Percentiles rank a stretch among this genome's conserved stretches.
These are phyloP conservation scores for Apolygus lucorum DNA, from an alignment of 1,140 invertebrate genomes.

Conservation along the genomic window DNA sequence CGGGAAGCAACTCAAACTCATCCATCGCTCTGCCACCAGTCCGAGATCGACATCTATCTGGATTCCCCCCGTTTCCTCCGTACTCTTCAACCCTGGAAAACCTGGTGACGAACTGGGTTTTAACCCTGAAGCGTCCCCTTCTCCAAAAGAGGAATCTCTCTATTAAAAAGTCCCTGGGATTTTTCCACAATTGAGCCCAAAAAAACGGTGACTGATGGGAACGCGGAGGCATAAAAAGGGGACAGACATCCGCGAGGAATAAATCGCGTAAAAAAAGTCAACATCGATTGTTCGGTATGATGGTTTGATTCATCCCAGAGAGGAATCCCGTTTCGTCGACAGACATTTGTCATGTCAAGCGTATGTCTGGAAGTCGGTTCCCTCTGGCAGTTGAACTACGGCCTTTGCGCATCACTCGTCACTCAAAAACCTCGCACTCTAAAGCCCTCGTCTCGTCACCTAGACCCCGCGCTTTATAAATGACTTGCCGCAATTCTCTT, in stretches of 20 bases:
- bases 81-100: neutral
- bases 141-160: neutral
- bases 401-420: neutral
- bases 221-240: neutral
- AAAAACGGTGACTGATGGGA: neutral
- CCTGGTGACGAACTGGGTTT: no score
- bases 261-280: neutral
- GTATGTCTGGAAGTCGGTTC: neutral
- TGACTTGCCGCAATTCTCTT: neutral
- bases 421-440: neutral
- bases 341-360: neutral
- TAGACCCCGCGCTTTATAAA: neutral
- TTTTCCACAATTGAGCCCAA: no score
- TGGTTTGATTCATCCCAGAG: neutral
- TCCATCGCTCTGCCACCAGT: neutral
- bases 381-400: neutral
- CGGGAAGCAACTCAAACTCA: neutral
- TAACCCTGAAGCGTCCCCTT: neutral
- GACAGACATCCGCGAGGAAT: neutral
- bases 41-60: neutral
- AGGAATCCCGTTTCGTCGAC: neutral
- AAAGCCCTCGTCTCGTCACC: neutral
- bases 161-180: no score
- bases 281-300: neutral
- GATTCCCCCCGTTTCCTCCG: neutral